phyloP scores from a whole-genome alignment of 2,888 invertebrate species.

The Rotaria macrura region DNA sequence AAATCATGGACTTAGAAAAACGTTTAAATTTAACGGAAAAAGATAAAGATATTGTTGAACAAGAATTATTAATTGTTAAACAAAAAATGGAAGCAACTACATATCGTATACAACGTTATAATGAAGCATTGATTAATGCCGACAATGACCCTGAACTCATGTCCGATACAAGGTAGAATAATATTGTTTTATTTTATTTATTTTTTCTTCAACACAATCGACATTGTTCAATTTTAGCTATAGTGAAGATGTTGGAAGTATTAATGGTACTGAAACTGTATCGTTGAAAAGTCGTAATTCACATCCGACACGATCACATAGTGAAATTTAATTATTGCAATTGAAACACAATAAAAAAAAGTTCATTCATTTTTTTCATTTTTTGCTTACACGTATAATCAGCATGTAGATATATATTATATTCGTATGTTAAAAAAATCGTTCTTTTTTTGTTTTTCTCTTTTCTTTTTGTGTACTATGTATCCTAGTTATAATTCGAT shows the following conservation, averaged over 20 bases:
- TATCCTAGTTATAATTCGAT: not conserved
- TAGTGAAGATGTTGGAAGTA: conserved; percentile 7
- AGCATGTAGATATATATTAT: not conserved
- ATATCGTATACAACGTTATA: conserved; percentile 7
- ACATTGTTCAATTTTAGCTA: not conserved
- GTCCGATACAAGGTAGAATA: not conserved
- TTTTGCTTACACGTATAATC: not conserved
- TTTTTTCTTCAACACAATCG: too few relatives aligned
- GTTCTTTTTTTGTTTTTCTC: not conserved
- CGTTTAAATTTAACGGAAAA: conserved; percentile 19
- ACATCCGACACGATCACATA: not conserved
- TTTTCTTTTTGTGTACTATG: too few relatives aligned
- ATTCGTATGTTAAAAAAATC: not conserved
- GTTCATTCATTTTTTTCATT: too few relatives aligned
- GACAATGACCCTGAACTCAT: not conserved
- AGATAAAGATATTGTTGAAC: conserved; percentile 21
- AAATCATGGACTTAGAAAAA: conserved; percentile 20
- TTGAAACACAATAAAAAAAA: not conserved
- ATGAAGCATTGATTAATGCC: conserved; percentile 3
- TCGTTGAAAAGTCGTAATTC: not conserved
- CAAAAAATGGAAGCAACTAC: not conserved
- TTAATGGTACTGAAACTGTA: conserved; percentile 1
- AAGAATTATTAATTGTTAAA: not conserved
- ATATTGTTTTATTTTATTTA: not conserved
- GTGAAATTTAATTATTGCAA: not conserved